Conservation (phyloP, 2,888 invertebrate genomes). For the Lasioglossum calceatum region DNA sequence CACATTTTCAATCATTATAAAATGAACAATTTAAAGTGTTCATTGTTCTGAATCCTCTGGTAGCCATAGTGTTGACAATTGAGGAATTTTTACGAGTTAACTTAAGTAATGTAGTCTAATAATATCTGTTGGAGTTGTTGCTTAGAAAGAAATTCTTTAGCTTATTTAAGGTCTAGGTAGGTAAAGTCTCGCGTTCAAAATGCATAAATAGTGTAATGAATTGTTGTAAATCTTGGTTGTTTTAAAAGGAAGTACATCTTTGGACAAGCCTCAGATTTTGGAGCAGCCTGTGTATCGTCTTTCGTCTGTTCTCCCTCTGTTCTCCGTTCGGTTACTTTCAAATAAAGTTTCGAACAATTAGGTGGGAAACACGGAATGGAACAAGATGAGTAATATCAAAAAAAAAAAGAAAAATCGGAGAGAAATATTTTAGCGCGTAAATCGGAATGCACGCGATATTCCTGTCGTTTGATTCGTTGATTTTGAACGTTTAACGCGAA, state of each 20-base stretch:
- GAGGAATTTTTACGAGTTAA: background rate
- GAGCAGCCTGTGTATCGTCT: slow-evolving; percentile 10
- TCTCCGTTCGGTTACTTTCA: slow-evolving; percentile 32
- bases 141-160: background rate
- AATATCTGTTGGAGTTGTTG: background rate
- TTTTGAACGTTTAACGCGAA: slow-evolving; percentile 32
- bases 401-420: slow-evolving; percentile 20
- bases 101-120: background rate
- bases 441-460: slow-evolving; percentile 44
- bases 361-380: slow-evolving; percentile 1
- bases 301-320: slow-evolving; percentile 28
- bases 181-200: too few species aligned
- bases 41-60: background rate
- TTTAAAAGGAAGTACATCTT: background rate
- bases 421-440: slow-evolving; percentile 50
- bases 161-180: background rate
- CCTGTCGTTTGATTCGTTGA: slow-evolving; percentile 50
- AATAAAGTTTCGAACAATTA: background rate
- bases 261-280: background rate
- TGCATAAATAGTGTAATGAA: background rate
- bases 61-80: background rate
- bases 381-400: slow-evolving; percentile 36
- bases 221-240: background rate
- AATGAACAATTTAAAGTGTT: background rate
- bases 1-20: background rate